Conservation (phyloP, 2,113 vertebrate species). For the Etheostoma spectabile region DNA sequence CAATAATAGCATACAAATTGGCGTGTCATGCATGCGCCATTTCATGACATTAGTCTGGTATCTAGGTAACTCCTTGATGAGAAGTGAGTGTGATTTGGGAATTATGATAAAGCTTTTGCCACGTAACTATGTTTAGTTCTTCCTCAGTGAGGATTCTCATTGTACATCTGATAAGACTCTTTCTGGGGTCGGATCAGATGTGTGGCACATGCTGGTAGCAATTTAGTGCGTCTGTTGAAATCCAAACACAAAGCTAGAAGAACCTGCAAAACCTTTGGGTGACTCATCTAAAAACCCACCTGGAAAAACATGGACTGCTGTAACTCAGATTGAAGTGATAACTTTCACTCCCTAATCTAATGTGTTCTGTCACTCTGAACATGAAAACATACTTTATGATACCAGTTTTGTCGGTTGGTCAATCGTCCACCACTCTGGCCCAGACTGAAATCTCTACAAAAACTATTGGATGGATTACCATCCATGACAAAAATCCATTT, state of each 20-base stretch:
- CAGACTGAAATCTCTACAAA: background rate
- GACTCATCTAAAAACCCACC: constrained; percentile 62
- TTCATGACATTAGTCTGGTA: too few relatives aligned
- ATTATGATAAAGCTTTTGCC: background rate
- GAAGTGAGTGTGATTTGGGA: constrained; percentile 4
- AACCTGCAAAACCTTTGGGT: constrained; percentile 53
- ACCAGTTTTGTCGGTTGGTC: background rate
- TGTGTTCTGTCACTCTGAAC: constrained; percentile 8
- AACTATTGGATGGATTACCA: background rate
- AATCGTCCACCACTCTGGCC: background rate
- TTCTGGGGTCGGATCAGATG: constrained; percentile 32
- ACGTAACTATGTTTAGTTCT: background rate
- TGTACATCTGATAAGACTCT: constrained; percentile 13
- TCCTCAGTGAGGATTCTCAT: background rate
- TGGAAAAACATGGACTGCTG: constrained; percentile 43
- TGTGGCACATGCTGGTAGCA: constrained; percentile 35
- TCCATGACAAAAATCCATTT: too few relatives aligned
- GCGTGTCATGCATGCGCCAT: too few relatives aligned
- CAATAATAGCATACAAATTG: too few relatives aligned
- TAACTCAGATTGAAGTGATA: constrained; percentile 43
- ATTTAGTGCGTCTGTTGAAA: constrained; percentile 40
- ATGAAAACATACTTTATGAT: background rate
- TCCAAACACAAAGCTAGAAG: constrained; percentile 43
- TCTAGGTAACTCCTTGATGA: constrained; percentile 2
- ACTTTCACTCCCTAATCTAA: constrained; percentile 11